These are phyloP conservation scores for Ciona savignyi DNA, from an alignment of 23 tunicate genomes.

Conservation along the genomic window DNA sequence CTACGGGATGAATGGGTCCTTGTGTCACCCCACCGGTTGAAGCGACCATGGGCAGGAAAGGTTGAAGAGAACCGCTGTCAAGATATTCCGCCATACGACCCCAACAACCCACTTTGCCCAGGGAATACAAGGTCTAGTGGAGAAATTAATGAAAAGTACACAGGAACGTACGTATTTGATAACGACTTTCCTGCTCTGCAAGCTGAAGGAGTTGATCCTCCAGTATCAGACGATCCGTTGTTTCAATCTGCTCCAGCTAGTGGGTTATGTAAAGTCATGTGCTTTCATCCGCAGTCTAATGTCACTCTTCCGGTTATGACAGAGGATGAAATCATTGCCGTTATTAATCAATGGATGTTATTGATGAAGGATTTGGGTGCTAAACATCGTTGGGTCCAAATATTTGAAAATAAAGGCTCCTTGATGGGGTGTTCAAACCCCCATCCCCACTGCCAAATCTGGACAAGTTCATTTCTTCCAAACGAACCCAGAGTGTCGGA, in stretches of 20 bases:
- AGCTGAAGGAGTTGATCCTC: slow-evolving; percentile 24
- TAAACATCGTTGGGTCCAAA: slow-evolving; percentile 81
- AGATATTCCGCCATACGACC: slow-evolving; percentile 56
- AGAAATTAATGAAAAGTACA: slow-evolving; percentile 54
- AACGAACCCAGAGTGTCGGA: slow-evolving; percentile 64
- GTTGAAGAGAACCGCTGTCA: slow-evolving; percentile 50
- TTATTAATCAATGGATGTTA: slow-evolving; percentile 55
- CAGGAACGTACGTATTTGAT: slow-evolving; percentile 54
- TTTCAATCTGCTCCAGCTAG: slow-evolving; percentile 70
- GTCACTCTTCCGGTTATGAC: slow-evolving; percentile 82
- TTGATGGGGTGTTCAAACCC: slow-evolving; percentile 98
- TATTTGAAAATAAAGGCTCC: slow-evolving; percentile 91
- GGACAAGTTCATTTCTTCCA: slow-evolving; percentile 83
- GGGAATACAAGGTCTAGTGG: slow-evolving; percentile 86
- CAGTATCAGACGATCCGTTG: slow-evolving; percentile 45
- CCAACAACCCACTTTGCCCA: slow-evolving; percentile 92
- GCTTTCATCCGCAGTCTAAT: slow-evolving; percentile 93
- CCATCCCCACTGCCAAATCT: slow-evolving; percentile 98
- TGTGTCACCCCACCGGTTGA: slow-evolving; percentile 91
- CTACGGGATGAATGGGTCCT: slow-evolving; percentile 97
- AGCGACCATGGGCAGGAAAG: slow-evolving; percentile 96
- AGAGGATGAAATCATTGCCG: slow-evolving; percentile 30
- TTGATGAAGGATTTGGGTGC: slow-evolving; percentile 18
- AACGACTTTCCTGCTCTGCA: slow-evolving; percentile 96
- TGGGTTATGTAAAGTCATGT: slow-evolving; percentile 95